Percentiles rank a stretch among this genome's conserved stretches.
phyloP scores from a whole-genome alignment of 2,797 vertebrate genomes.

The Acrossocheilus fasciatus region DNA sequence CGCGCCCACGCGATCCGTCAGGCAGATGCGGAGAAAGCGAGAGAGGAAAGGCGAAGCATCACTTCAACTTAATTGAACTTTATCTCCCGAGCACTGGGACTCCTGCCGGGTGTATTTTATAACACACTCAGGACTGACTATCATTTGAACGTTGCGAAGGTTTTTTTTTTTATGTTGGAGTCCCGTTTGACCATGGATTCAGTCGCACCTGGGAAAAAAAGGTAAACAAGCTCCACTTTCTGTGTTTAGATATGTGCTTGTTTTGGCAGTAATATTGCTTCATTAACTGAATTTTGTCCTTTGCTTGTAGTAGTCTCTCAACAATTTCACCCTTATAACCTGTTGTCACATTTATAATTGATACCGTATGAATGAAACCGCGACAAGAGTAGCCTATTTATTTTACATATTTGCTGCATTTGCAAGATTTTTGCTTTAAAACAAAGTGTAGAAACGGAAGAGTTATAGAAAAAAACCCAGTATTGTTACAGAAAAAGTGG shows the following conservation, averaged over 20 bases:
- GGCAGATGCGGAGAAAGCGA: conserved; percentile 13
- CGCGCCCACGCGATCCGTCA: conserved; percentile 27
- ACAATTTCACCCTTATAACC: background rate
- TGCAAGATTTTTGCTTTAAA: background rate
- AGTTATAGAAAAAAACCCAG: background rate
- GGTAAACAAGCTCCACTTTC: conserved; percentile 71
- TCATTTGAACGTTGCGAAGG: background rate
- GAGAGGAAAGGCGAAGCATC: conserved; percentile 34
- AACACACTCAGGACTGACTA: background rate
- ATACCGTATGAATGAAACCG: background rate
- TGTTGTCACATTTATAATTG: conserved; percentile 39
- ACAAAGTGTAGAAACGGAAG: background rate
- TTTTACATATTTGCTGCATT: background rate
- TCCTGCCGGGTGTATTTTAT: background rate
- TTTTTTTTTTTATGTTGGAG: conserved; percentile 69
- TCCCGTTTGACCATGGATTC: conserved; percentile 63
- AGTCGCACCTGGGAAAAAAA: conserved; percentile 90
- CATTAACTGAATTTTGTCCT: background rate
- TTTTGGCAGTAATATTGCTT: background rate
- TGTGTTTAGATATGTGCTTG: background rate
- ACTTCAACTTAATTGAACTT: conserved; percentile 48
- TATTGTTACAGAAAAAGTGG: background rate
- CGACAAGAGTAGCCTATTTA: background rate
- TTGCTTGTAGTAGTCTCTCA: background rate
- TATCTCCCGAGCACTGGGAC: background rate